Evolutionary conservation across 2,797 vertebrate species (phyloP), one percentile per base, ranked within the genome.

Genomic region (Agapornis canus): DNA sequence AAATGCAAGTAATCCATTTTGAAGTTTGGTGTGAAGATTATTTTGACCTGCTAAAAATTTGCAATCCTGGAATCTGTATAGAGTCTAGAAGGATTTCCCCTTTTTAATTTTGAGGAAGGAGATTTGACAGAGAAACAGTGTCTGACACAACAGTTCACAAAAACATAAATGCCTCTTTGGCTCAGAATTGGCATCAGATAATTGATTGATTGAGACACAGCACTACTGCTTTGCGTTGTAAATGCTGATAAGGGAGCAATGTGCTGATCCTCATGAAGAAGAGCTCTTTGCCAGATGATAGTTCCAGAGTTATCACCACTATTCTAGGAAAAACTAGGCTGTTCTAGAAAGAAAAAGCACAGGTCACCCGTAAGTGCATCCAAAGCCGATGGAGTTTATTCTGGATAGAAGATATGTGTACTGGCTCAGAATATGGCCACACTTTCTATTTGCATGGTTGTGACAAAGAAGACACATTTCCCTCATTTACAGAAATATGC

Each of bases 71-170:
- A 40, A 12, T 70, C 31, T 65, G 9, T 57, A 9, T 52, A 76
- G 31, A 31, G 13, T 52, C 70, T 93, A 27, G 27, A 72, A 81
- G 39, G 27, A 51, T 47, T 93, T 92, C 5, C 4, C 19, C 13
- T 73, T 87, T 76, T 76, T 76, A 54, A 57, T 85, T 94, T 75
- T 73, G 57, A 77, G 25, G 31, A 68, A 70, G 13, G 26, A 32
- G 19, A 51, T 83, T 92, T 94, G 59, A 60, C 56, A 61, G 52
- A 64, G 23, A 79, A 16, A 35, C 5, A n/a, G 37, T 40, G 23
- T 76, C 66, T 96, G 69, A 90, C 73, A 27, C 76, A 92, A 65
- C 49, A 89, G 86, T 80, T 81, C 32, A 49, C 88, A 52, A 80
- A 82, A 86, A 8, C 40, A 39, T 76, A 79, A 77, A 51, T 63